Base-by-base conservation (phyloP, 1,140 invertebrate species). In the Drosophila pandora region DNA sequence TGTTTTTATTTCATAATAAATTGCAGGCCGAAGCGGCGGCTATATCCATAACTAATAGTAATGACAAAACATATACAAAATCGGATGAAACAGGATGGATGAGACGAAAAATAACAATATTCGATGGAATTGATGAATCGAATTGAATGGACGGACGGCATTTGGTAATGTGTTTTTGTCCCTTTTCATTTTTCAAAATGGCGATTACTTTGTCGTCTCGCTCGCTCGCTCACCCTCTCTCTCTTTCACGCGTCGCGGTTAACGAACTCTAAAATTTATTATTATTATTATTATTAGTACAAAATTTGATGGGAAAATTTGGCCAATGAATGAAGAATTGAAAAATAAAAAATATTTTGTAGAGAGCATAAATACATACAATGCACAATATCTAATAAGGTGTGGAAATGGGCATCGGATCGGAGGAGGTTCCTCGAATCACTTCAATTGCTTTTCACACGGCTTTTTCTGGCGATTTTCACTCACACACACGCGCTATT, bases 351-450 rank as follows among this genome's bases (percentile, higher is more conserved):
- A 37, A 37, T 37, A 37, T 37, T 2, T 37, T n/a, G 34, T 37
- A 37, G 34, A 37, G 9, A 37, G 10, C 34, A 12, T 37, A 37
- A 37, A 37, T 37, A 37, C 34, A 12, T 37, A 37, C 34, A 37
- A 37, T 12, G 34, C 34, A 37, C 34, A 37, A 37, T 12, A 4
- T 37, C 34, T 37, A 37, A 37, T 37, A 37, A 37, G 34, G 83
- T 87, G 79, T 78, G 79, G 87, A 70, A 76, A 73, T 85, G 69
- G 71, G 73, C 65, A 74, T 82, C 79, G 58, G 25, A 28, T 45
- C 60, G 37, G 62, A 37, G 61, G 71, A 72, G 69, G 34, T 50
- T 58, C 69, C 43, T 47, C 21, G 43, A 74, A 74, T 47, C 77
- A 71, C 77, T 79, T 67, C 62, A 83, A 63, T 78, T 64, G 60